These are phyloP conservation scores for Prolemur simus DNA, from an alignment of 2,113 vertebrate genomes.

Conservation along the genomic window DNA sequence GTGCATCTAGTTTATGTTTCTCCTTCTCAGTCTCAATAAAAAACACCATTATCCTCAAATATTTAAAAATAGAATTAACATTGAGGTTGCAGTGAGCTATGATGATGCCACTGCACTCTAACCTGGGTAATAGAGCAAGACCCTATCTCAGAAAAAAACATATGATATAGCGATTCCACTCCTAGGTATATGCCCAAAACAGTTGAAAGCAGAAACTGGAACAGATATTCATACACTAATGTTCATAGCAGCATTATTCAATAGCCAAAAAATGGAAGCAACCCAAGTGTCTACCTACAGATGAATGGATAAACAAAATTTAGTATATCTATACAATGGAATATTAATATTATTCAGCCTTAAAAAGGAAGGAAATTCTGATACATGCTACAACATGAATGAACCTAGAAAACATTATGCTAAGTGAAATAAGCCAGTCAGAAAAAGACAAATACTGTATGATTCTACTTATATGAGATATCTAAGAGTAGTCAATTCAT, in stretches of 20 bases:
- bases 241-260: not conserved
- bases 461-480: not conserved
- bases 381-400: not conserved
- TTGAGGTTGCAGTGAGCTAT: too few species aligned
- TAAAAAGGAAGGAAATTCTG: constrained; percentile 33
- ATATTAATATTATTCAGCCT: constrained; percentile 53
- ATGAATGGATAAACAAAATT: not conserved
- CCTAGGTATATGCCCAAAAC: not conserved
- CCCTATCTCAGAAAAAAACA: not conserved
- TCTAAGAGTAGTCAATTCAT: not conserved
- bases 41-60: constrained; percentile 21
- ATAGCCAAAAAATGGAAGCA: not conserved
- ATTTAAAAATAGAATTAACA: constrained; percentile 34
- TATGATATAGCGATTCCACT: constrained; percentile 7
- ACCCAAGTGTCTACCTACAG: not conserved
- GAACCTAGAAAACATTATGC: not conserved
- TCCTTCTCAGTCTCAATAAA: constrained; percentile 1
- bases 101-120: not conserved
- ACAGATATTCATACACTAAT: not conserved
- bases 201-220: constrained; percentile 20
- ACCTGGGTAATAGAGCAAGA: not conserved
- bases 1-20: constrained; percentile 10
- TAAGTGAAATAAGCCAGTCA: constrained; percentile 24
- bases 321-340: not conserved
- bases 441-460: not conserved